A percentile compares a stretch with the other conserved stretches of the same genome.
Evolutionary conservation across 1,140 invertebrate species (phyloP).

Genomic region (Paracyclopina nana): DNA sequence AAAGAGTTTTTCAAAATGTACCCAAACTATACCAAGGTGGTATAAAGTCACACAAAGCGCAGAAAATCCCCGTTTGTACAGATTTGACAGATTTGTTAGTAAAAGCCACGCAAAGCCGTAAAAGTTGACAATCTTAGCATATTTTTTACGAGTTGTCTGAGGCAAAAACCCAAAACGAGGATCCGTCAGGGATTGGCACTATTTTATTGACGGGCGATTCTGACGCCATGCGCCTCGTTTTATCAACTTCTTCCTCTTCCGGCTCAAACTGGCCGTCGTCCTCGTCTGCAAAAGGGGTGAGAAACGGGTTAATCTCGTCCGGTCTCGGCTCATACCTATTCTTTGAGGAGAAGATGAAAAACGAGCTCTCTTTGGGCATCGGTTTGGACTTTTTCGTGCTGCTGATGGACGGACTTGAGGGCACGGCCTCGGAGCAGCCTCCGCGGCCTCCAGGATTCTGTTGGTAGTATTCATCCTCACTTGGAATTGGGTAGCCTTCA

Average conservation of each 20-base stretch:
- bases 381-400: slow-evolving; percentile 34
- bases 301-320: not conserved
- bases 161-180: slow-evolving; percentile 90
- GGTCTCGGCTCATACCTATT: slow-evolving; percentile 26
- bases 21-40: too few species aligned
- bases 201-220: slow-evolving; percentile 50
- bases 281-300: not conserved
- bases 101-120: too few species aligned
- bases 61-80: too few species aligned
- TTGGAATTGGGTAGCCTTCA: slow-evolving; percentile 1
- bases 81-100: too few species aligned
- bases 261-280: not conserved
- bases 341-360: slow-evolving; percentile 35
- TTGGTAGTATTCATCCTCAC: slow-evolving; percentile 27
- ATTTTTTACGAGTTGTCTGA: slow-evolving; percentile 69
- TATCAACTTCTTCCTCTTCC: slow-evolving; percentile 15
- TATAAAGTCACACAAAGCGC: too few species aligned
- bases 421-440: slow-evolving; percentile 43
- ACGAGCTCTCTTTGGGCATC: slow-evolving; percentile 40
- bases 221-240: not conserved
- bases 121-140: too few species aligned
- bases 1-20: too few species aligned
- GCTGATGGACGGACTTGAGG: not conserved
- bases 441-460: slow-evolving; percentile 40
- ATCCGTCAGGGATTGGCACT: slow-evolving; percentile 79